A percentile compares a stretch with the other conserved stretches of the same genome.
Evolutionary conservation across 2,888 invertebrate genomes (phyloP).

Genomic region (Amaurobius ferox): DNA sequence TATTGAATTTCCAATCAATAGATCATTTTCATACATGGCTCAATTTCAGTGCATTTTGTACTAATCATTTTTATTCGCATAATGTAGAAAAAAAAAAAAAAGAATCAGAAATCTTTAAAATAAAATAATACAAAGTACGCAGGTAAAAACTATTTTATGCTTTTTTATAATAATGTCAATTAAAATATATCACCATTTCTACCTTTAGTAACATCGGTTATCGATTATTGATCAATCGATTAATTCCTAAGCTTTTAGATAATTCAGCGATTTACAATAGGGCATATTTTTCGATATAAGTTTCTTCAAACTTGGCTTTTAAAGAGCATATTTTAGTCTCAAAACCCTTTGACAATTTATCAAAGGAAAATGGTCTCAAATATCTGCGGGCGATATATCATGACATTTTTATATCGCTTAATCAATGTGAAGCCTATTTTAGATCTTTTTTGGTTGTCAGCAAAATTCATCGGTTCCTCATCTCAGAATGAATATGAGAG

Average conservation of each 20-base stretch:
- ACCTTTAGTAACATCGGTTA: background rate
- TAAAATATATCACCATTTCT: background rate
- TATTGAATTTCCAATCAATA: too few relatives aligned
- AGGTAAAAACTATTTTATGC: too few relatives aligned
- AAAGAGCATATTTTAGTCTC: background rate
- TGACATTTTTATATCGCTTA: background rate
- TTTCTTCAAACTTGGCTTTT: background rate
- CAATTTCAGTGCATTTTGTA: too few relatives aligned
- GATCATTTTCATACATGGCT: too few relatives aligned
- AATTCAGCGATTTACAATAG: background rate
- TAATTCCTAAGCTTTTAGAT: background rate
- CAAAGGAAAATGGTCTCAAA: background rate
- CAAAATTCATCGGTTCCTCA: slow-evolving; percentile 18
- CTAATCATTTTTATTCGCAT: too few relatives aligned
- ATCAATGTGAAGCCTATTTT: slow-evolving; percentile 1
- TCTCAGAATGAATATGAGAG: background rate
- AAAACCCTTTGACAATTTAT: background rate
- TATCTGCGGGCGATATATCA: slow-evolving; percentile 9
- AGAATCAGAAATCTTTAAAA: too few relatives aligned
- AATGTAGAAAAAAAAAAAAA: too few relatives aligned
- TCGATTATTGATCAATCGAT: background rate
- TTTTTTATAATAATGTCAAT: too few relatives aligned
- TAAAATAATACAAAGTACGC: too few relatives aligned
- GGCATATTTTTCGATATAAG: background rate
- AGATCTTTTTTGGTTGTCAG: background rate